phyloP scores from a whole-genome alignment of 2,797 vertebrate species.

The Onychomys arenicola region DNA sequence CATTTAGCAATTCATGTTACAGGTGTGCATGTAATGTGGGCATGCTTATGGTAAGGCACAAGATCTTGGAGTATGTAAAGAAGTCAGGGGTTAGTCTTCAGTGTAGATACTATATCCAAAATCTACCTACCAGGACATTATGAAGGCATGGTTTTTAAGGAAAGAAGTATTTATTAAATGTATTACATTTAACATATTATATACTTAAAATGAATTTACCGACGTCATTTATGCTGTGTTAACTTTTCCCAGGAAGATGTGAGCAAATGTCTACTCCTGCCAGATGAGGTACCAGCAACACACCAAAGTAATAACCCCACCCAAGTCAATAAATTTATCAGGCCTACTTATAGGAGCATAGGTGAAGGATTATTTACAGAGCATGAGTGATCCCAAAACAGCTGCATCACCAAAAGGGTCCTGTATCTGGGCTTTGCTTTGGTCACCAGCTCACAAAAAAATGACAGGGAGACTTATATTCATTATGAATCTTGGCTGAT shows the following conservation, averaged over 20 bases:
- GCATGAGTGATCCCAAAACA: neutral
- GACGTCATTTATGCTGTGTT: neutral
- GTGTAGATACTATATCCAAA: neutral
- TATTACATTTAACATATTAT: neutral
- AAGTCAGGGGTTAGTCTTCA: neutral
- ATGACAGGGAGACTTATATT: too few species aligned
- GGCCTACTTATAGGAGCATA: neutral
- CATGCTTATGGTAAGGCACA: neutral
- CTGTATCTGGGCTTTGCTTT: too few species aligned
- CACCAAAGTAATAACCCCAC: neutral
- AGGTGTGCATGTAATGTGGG: neutral
- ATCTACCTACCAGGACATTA: neutral
- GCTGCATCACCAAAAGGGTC: neutral
- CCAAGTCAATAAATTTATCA: neutral
- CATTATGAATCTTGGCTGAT: neutral
- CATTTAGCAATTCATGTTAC: too few species aligned
- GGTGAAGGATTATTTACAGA: neutral
- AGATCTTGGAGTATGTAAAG: neutral
- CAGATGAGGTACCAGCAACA: neutral
- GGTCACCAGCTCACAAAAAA: too few species aligned
- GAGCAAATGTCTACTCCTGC: neutral
- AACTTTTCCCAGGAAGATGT: neutral
- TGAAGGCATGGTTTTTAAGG: neutral
- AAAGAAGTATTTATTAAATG: neutral
- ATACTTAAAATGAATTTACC: neutral